Conservation (phyloP, 2,113 vertebrate species). For the Limnothrissa miodon region DNA sequence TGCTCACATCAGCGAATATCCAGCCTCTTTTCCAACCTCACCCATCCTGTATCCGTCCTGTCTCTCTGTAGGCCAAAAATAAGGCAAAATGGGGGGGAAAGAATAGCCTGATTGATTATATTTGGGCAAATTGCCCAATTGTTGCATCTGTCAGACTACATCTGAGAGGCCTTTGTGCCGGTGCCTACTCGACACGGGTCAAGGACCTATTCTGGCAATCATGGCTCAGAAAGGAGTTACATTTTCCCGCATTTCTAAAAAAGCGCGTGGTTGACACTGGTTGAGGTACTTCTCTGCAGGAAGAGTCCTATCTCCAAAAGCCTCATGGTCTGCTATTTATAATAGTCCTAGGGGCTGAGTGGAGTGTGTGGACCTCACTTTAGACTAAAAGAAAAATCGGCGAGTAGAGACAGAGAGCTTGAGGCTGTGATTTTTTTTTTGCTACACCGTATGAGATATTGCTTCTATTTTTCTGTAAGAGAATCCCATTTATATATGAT, state of each 20-base stretch:
- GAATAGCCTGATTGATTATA: not conserved
- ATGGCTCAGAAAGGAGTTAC: not conserved
- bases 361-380: not conserved
- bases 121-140: constrained; percentile 17
- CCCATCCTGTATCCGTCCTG: not conserved
- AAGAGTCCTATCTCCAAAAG: not conserved
- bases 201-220: not conserved
- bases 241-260: not conserved
- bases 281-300: not conserved
- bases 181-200: not conserved
- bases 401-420: not conserved
- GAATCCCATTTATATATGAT: not conserved
- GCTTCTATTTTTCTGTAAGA: not conserved
- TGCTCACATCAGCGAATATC: not conserved
- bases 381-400: not conserved
- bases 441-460: not conserved
- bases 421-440: not conserved
- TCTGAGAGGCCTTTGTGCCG: not conserved
- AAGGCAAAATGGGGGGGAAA: not conserved
- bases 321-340: not conserved
- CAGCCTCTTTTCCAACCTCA: not conserved
- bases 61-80: constrained; percentile 2
- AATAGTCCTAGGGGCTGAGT: not conserved
- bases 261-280: not conserved
- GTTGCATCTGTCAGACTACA: not conserved